Base-by-base conservation (phyloP, 2,797 vertebrate species). In the Gymnoscopelus microlampas region DNA sequence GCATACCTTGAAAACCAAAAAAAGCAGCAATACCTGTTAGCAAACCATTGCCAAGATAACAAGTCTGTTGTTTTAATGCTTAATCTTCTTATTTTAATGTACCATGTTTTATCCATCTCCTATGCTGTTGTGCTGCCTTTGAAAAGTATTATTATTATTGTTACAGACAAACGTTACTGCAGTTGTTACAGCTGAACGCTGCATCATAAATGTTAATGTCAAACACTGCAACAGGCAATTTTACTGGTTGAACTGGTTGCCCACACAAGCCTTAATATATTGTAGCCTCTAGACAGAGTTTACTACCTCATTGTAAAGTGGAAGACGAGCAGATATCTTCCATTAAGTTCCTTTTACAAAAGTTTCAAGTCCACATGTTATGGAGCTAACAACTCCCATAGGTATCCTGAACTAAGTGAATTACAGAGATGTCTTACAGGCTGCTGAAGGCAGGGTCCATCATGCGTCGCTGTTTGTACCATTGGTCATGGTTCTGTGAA, bases 361-460 rank as follows among this genome's bases (percentile, higher is more conserved):
- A 29, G 2, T 3, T 29, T n/a, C n/a, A n/a, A n/a, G n/a, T n/a
- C n/a, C n/a, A 29, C 26, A 29, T 29, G 26, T 29, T 29, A 3
- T 29, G 26, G 26, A 29, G 26, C 3, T 26, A 26, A 26, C 3
- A 26, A 26, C 26, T 26, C 26, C 26, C 26, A 26, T 26, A 26
- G 13, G 6, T 59, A 9, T 24, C 56, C 12, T 35, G 12, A 11
- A 26, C 24, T 13, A 8, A 48, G 44, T 53, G 35, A 29, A 48
- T 15, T 4, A 3, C 8, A 63, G 19, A 39, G 56, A 63, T 23
- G 5, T 79, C 94, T 95, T 87, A 98, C 96, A 82, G 83, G 80
- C 94, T 94, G 84, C 95, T 97, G 79, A 98, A 98, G 0, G 96
- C 96, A 5, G 95, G 93, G 82, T 98, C 96, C 92, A 98, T 95